Conservation (phyloP, 2,888 invertebrate genomes). For the Lepidonotus clava region DNA sequence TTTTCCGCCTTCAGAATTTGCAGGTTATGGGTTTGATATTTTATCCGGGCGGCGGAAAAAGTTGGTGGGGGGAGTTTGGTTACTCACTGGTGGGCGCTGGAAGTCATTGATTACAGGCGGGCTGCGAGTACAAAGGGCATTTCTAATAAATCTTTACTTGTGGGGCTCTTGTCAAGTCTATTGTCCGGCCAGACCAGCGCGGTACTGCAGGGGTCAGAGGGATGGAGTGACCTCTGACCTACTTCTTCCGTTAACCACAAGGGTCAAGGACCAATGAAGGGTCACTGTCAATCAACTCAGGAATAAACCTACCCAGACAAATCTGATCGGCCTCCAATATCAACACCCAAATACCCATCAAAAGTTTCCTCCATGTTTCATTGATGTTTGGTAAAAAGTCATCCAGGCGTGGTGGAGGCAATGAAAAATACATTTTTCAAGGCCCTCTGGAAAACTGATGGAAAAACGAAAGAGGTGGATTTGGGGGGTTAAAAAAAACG, state of each 20-base stretch:
- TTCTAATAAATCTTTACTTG: background rate
- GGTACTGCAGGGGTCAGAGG: background rate
- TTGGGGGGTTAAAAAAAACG: no score
- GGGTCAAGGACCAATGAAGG: background rate
- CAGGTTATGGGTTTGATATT: background rate
- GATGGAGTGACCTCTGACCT: background rate
- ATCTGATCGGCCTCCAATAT: no score
- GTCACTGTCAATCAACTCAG: no score
- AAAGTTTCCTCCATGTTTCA: no score
- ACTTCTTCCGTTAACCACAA: background rate
- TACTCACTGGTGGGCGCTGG: background rate
- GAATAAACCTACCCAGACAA: no score
- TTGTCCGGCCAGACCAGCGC: background rate
- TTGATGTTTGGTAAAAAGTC: no score
- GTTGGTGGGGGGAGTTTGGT: background rate
- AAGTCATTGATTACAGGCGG: background rate
- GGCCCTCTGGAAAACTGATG: no score
- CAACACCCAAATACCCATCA: no score
- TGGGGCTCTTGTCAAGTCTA: background rate
- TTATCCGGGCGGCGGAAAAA: background rate
- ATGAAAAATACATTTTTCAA: no score
- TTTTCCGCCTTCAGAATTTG: background rate
- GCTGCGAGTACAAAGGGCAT: background rate
- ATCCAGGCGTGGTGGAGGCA: no score
- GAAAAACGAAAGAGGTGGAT: no score